Conservation (phyloP, 53 echinoderm and acorn worm genomes). For the Echinarachnius parma region DNA sequence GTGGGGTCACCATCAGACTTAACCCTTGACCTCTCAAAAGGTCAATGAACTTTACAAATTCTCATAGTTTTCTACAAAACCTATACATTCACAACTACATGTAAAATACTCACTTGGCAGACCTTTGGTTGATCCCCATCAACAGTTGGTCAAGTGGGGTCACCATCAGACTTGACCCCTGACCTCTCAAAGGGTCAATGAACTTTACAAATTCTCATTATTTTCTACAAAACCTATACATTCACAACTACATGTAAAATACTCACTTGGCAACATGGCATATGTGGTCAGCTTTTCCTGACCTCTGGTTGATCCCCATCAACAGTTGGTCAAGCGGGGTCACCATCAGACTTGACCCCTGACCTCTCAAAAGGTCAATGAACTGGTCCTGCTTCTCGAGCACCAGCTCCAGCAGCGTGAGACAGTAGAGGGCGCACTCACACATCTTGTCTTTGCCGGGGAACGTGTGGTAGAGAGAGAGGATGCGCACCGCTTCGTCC, state of each 20-base stretch:
- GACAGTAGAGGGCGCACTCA: constrained; percentile 71
- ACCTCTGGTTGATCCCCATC: constrained; percentile 88
- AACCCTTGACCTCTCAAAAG: constrained; percentile 81
- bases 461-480: constrained; percentile 64
- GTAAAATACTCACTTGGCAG: too few species aligned
- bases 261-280: constrained; percentile 86
- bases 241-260: too few species aligned
- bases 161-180: constrained; percentile 83
- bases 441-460: constrained; percentile 74
- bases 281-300: constrained; percentile 84
- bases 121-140: constrained; percentile 88
- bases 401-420: constrained; percentile 72
- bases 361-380: constrained; percentile 78
- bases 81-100: too few species aligned
- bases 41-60: constrained; percentile 79
- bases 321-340: constrained; percentile 85
- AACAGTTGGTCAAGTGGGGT: constrained; percentile 85
- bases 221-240: too few species aligned
- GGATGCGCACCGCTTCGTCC: constrained; percentile 62
- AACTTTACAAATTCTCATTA: too few species aligned
- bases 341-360: constrained; percentile 83
- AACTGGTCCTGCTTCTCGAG: constrained; percentile 87
- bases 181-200: constrained; percentile 77
- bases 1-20: constrained; percentile 79
- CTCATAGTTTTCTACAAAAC: too few species aligned